Conservation (phyloP, 1,140 invertebrate genomes). For the Bombus pascuorum region DNA sequence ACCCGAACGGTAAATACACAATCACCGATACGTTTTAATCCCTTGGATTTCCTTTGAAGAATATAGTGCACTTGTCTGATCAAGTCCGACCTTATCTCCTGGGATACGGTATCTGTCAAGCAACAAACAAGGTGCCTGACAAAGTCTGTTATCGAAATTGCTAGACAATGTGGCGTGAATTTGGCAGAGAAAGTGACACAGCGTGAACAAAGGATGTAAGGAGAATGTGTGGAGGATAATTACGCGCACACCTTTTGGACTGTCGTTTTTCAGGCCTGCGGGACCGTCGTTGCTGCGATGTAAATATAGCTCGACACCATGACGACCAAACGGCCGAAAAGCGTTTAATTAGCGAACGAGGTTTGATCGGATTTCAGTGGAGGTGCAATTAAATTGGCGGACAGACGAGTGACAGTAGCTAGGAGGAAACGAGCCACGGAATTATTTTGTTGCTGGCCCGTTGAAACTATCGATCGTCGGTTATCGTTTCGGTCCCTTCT, state of each 20-base stretch:
- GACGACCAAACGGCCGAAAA: slow-evolving; percentile 25
- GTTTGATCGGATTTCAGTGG: slow-evolving; percentile 58
- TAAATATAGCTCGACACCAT: slow-evolving; percentile 43
- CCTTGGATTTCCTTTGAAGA: neutral
- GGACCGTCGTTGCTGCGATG: slow-evolving; percentile 1
- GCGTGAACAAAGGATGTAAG: neutral
- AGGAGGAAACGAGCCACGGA: slow-evolving; percentile 28
- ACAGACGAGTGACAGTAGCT: slow-evolving; percentile 24
- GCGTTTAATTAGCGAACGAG: slow-evolving; percentile 61
- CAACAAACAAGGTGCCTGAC: no score
- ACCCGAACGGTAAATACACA: neutral
- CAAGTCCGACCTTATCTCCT: neutral
- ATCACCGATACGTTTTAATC: neutral
- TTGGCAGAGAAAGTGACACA: neutral
- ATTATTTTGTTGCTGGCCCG: slow-evolving; percentile 53
- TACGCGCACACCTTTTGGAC: neutral
- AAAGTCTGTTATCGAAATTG: neutral
- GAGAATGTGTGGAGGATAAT: neutral
- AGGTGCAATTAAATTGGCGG: slow-evolving; percentile 61
- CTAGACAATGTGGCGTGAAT: no score
- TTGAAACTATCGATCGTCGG: slow-evolving; percentile 36
- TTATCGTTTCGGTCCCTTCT: neutral
- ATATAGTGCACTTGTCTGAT: neutral
- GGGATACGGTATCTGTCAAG: neutral
- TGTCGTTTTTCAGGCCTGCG: slow-evolving; percentile 10